Base-by-base conservation (phyloP, 2,888 invertebrate genomes). In the Hirtodrosophila alboralis region DNA sequence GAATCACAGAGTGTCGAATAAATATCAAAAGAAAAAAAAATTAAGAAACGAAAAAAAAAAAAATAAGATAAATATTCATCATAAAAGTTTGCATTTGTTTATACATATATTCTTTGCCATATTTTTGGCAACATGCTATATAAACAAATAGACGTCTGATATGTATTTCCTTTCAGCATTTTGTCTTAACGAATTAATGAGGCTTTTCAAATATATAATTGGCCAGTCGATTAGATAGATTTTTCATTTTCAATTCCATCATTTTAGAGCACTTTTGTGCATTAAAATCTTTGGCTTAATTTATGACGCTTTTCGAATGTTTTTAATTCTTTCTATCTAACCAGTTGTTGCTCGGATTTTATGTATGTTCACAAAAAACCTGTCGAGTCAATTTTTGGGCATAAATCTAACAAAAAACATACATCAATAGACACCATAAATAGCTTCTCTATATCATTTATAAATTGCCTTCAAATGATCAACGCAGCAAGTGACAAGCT, bases 21-120 rank as follows among this genome's bases (percentile, higher is more conserved):
- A n/a, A 16, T 36, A 26, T 27, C 5, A 23, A 9, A 23, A 16
- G n/a, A n/a, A 10, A 12, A 21, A 37, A 34, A 10, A 33, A 18
- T 4, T 18, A 36, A 38, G n/a, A n/a, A n/a, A n/a, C n/a, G n/a
- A n/a, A 51, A 52, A 56, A 54, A n/a, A 47, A 34, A 49, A 57
- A 54, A 72, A 69, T 79, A 41, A 43, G 34, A 49, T 54, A 52
- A 76, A 69, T 79, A 41, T 47, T 43, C 37, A 65, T 80, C 56
- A 84, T 84, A 65, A 68, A 77, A 64, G 37, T 48, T 40, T 34
- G 49, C 36, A 33, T 61, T 61, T 80, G 77, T 81, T 78, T 84
- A 77, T 72, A 47, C 38, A 77, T 62, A 60, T 60, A 65, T 74
- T 58, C 26, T 28, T 53, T 34, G 65, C 40, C 63, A 74, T 51